Base-by-base conservation (phyloP, 92 coral and sea anemone species). In the Paramuricea clavata region DNA sequence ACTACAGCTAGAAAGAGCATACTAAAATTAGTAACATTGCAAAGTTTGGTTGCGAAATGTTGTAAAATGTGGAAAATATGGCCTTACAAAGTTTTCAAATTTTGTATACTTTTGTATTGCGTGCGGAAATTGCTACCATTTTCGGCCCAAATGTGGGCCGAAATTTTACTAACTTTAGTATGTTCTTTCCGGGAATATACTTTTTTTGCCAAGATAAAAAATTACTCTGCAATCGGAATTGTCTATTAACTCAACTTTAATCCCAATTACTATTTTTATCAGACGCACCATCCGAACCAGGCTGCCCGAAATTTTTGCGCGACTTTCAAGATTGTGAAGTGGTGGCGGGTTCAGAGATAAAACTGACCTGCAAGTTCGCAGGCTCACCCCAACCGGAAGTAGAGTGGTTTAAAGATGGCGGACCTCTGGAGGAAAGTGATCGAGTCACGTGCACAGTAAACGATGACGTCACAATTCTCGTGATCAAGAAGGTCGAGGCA, bases 391-490 rank as follows among this genome's bases (percentile, higher is more conserved):
- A 19, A 28, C 96, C 94, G 9, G 74, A 82, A 15, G 87, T 95
- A 9, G 86, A 89, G 56, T 94, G 97, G 98, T 86, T 92, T 43
- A 95, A 95, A 79, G 98, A 92, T 67, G 89, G 89, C 39, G 88
- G 89, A 41, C 92, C 90, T 25, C 69, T 81, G 21, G 85, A 82
- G 70, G 54, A 60, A 23, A 89, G 72, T 74, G 92, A 90, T 42
- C 95, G 93, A 36, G 88, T 94, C 30, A 75, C 82, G 32, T 88
- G 93, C 54, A 90, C 89, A 73, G 93, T 90, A 49, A 94, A 94
- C 47, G 95, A 95, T 28, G 89, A 83, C 30, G 91, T 78, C n/a
- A 80, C 94, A 77, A 83, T 85, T 44, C 49, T 97, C 60, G 86
- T 89, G 67, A 93, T 97, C 89, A 75, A 47, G 44, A 85, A 86